Evolutionary conservation across 2,113 vertebrate genomes (phyloP).

Genomic region (Tragelaphus strepsiceros): DNA sequence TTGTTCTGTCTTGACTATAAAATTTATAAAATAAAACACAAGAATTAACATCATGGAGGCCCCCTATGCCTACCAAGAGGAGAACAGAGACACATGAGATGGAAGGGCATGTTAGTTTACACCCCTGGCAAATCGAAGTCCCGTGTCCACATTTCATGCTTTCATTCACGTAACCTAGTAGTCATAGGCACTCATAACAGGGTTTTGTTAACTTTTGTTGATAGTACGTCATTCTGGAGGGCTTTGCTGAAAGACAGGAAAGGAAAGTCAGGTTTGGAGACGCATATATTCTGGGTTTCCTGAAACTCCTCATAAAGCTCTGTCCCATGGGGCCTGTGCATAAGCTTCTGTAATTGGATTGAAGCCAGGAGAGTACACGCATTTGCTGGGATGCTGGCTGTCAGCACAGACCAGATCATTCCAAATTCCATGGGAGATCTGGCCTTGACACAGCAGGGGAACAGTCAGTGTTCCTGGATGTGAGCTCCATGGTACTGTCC

Average conservation of each 20-base stretch:
- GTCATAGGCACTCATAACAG: neutral
- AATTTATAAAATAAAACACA: neutral
- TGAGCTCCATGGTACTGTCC: neutral
- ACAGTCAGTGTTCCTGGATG: constrained; percentile 50
- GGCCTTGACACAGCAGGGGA: constrained; percentile 30
- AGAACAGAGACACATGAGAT: neutral
- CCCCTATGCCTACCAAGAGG: neutral
- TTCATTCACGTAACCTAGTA: neutral
- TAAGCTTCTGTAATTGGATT: constrained; percentile 58
- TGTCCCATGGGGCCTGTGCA: constrained; percentile 8
- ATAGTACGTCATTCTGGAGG: neutral
- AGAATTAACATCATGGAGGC: neutral
- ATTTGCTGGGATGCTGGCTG: neutral
- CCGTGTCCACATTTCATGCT: neutral
- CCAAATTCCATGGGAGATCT: constrained; percentile 41
- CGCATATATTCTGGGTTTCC: neutral
- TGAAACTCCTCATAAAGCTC: neutral
- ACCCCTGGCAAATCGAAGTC: neutral
- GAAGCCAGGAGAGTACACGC: neutral
- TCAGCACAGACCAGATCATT: neutral
- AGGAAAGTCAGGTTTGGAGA: neutral
- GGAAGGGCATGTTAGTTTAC: neutral
- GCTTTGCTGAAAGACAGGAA: neutral
- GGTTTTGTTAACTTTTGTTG: neutral
- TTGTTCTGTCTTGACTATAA: neutral